A percentile compares a stretch with the other conserved stretches of the same genome.
Evolutionary conservation across 23 tunicate species (phyloP).

Genomic region (Halocynthia aurantium): DNA sequence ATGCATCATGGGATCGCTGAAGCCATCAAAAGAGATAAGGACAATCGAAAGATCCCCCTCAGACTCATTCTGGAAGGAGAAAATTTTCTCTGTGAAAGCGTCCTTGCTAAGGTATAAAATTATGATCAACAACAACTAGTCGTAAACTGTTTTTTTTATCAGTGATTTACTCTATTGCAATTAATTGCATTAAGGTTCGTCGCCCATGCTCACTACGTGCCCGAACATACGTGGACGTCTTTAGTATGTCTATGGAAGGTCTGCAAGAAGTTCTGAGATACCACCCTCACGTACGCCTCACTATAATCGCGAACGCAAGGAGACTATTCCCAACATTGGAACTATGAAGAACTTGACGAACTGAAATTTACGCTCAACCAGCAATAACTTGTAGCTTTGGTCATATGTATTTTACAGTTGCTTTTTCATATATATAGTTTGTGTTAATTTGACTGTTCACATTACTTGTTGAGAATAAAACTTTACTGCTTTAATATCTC

Average conservation of each 20-base stretch:
- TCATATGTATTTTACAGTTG: too few relatives aligned
- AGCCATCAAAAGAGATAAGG: constrained; percentile 18
- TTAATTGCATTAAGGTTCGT: constrained; percentile 25
- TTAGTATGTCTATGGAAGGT: constrained; percentile 51
- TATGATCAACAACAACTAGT: too few relatives aligned
- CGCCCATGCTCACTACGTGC: constrained; percentile 69
- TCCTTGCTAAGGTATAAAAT: constrained; percentile 18
- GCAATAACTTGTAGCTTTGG: too few relatives aligned
- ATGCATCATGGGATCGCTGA: constrained; percentile 38
- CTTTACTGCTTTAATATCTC: too few relatives aligned
- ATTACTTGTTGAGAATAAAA: too few relatives aligned
- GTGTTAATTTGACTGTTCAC: too few relatives aligned
- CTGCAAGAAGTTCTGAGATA: constrained; percentile 43
- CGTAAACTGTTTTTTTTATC: too few relatives aligned
- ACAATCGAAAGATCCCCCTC: constrained; percentile 21
- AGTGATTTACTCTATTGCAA: too few relatives aligned
- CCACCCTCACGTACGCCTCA: constrained; percentile 43
- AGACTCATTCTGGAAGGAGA: constrained; percentile 35
- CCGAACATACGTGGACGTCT: constrained; percentile 71
- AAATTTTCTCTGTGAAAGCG: constrained; percentile 36
- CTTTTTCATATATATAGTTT: too few relatives aligned
- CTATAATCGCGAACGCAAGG: constrained; percentile 38
- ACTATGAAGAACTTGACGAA: constrained; percentile 3
- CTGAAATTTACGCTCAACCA: too few relatives aligned
- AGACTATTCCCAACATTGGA: constrained; percentile 48